These are phyloP conservation scores for Callipepla californica DNA, from an alignment of 2,113 vertebrate species.

Conservation along the genomic window DNA sequence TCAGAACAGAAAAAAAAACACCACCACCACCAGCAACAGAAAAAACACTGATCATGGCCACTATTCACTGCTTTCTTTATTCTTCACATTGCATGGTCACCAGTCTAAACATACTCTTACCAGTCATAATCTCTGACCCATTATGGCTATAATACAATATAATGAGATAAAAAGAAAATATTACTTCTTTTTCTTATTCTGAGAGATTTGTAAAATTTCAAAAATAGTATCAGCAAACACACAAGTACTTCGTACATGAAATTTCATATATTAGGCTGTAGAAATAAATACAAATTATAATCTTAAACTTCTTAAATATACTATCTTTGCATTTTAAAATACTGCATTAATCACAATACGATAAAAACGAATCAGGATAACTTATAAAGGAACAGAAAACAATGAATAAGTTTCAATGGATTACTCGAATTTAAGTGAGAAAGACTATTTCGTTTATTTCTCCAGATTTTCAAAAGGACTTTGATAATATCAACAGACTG, in stretches of 20 bases:
- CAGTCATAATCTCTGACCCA: not conserved
- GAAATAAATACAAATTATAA: not conserved
- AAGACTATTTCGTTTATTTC: not conserved
- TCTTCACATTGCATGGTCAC: not conserved
- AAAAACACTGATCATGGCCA: no score
- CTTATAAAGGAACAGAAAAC: not conserved
- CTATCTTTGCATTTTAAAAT: fast-evolving
- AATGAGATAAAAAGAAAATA: not conserved
- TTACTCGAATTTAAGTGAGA: not conserved
- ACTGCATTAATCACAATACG: not conserved
- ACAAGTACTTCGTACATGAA: not conserved
- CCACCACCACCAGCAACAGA: not conserved
- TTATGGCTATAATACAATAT: not conserved
- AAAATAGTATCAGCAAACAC: not conserved
- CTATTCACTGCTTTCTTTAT: not conserved
- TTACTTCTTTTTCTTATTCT: not conserved
- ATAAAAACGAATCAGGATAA: not conserved
- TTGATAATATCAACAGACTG: not conserved
- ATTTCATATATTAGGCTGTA: not conserved
- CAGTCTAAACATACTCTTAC: not conserved
- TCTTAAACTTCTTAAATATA: not conserved
- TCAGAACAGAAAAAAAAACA: not conserved
- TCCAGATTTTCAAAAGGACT: not conserved
- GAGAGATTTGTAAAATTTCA: fast-evolving
- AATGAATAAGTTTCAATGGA: not conserved